Conservation (phyloP, 2,113 vertebrate species). For the Notechis scutatus region DNA sequence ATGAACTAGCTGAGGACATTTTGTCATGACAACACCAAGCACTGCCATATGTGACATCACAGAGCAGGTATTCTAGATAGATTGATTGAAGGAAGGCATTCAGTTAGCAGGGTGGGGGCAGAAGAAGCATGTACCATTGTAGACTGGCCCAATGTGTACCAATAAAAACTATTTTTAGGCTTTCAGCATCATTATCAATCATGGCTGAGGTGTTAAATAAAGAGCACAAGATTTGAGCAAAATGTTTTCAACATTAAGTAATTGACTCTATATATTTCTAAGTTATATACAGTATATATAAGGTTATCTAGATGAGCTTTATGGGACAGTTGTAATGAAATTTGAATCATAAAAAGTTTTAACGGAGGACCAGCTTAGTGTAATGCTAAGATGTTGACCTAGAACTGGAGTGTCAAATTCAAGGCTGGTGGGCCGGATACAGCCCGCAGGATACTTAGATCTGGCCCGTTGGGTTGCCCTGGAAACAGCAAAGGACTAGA, state of each 20-base stretch:
- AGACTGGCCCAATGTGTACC: neutral
- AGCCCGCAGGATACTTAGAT: too few species aligned
- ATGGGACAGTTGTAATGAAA: neutral
- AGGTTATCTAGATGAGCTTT: neutral
- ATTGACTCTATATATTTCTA: neutral
- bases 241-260: neutral
- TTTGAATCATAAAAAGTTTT: neutral
- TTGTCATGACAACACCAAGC: neutral
- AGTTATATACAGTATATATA: neutral
- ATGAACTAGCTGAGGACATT: too few species aligned
- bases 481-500: too few species aligned
- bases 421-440: too few species aligned
- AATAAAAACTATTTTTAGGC: neutral
- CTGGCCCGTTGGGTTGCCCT: too few species aligned
- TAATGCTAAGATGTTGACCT: neutral
- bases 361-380: neutral
- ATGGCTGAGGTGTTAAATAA: neutral
- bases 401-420: neutral
- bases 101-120: neutral
- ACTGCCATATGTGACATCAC: too few species aligned
- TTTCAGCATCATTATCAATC: neutral
- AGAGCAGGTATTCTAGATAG: neutral
- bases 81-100: neutral
- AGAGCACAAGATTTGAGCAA: neutral
- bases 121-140: neutral